phyloP scores from a whole-genome alignment of 2,888 invertebrate species.

The Agriotes lineatus region DNA sequence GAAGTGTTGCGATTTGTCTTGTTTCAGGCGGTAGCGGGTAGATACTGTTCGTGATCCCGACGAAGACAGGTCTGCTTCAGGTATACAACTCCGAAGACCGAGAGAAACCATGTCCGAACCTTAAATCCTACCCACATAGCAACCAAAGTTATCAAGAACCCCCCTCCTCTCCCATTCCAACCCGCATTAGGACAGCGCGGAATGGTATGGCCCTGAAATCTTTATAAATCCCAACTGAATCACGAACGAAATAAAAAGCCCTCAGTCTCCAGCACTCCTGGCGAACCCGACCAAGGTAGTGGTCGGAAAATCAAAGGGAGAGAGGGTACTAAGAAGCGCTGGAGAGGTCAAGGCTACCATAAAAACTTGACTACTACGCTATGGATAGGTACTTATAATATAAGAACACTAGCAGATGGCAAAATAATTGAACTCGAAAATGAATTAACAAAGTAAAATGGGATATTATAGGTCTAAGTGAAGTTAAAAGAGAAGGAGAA shows the following conservation, averaged over 20 bases:
- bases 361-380: too few species aligned
- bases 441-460: neutral
- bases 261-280: conserved; percentile 13
- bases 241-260: neutral
- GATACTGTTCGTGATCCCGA: too few species aligned
- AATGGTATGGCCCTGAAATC: neutral
- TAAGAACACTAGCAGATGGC: neutral
- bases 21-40: too few species aligned
- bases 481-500: neutral
- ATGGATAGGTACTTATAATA: neutral
- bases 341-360: neutral
- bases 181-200: conserved; percentile 2
- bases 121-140: too few species aligned
- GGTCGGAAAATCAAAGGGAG: neutral
- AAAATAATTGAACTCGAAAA: conserved; percentile 3
- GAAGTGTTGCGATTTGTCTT: too few species aligned
- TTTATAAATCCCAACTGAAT: neutral
- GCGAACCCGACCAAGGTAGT: neutral
- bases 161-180: too few species aligned
- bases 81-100: too few species aligned
- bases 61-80: too few species aligned
- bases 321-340: conserved; percentile 9
- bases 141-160: too few species aligned
- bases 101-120: too few species aligned
- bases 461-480: neutral